These are phyloP conservation scores for Steinernema carpocapsae DNA, from an alignment of 2,888 invertebrate species.

Conservation along the genomic window DNA sequence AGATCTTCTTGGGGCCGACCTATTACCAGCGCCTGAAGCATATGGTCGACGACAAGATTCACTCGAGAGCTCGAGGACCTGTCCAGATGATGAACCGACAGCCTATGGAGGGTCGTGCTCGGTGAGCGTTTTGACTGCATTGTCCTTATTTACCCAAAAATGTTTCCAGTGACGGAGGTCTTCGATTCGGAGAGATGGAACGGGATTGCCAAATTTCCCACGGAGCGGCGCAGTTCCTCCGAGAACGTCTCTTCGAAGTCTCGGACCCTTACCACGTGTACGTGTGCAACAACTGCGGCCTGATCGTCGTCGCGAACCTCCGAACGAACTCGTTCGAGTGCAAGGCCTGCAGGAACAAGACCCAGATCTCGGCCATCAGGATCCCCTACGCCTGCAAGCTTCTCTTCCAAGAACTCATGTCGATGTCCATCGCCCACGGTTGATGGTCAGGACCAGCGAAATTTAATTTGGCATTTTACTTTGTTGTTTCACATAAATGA, in stretches of 20 bases:
- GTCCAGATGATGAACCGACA: slow-evolving; percentile 97
- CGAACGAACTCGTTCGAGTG: slow-evolving; percentile 98
- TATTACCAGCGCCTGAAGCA: slow-evolving; percentile 97
- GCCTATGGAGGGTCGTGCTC: slow-evolving; percentile 98
- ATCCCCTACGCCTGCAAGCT: slow-evolving; percentile 97
- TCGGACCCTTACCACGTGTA: slow-evolving; percentile 98
- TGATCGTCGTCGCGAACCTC: slow-evolving; percentile 96
- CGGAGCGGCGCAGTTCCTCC: slow-evolving; percentile 91
- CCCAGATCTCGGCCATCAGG: slow-evolving; percentile 91
- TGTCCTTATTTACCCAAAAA: neutral
- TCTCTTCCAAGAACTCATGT: slow-evolving; percentile 98
- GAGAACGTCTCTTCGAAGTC: slow-evolving; percentile 90
- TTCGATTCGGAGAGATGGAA: slow-evolving; percentile 99
- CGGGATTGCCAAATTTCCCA: slow-evolving; percentile 98
- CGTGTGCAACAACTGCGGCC: slow-evolving; percentile 91
- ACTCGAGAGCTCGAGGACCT: slow-evolving; percentile 86
- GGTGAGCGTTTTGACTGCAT: slow-evolving; percentile 70
- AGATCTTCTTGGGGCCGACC: slow-evolving; percentile 94
- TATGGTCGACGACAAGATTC: slow-evolving; percentile 89
- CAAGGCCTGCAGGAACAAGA: slow-evolving; percentile 96
- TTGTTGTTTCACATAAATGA: too few relatives aligned
- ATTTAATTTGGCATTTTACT: neutral
- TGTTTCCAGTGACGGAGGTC: slow-evolving; percentile 82
- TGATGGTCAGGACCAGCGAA: slow-evolving; percentile 74
- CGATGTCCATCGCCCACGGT: slow-evolving; percentile 98